These are phyloP conservation scores for Ciconia boyciana DNA, from an alignment of 2,113 vertebrate species.

Conservation along the genomic window DNA sequence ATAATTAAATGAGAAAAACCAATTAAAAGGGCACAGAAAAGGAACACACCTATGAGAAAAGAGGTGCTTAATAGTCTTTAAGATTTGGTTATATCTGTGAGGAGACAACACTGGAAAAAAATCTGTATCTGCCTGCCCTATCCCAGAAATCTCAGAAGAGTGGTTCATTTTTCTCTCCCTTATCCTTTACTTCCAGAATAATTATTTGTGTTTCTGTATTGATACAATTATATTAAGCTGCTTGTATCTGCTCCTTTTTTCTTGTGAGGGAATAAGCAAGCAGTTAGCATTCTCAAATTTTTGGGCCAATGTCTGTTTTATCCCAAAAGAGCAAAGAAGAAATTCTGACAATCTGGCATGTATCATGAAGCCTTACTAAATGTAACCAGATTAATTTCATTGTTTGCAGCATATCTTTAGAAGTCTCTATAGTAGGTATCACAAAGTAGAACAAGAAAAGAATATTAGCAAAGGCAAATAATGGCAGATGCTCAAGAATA, in stretches of 20 bases:
- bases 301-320: neutral
- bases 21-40: neutral
- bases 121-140: neutral
- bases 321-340: neutral
- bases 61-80: neutral
- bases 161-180: neutral
- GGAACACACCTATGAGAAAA: neutral
- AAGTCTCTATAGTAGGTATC: neutral
- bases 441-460: neutral
- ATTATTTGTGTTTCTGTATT: neutral
- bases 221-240: neutral
- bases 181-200: neutral
- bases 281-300: neutral
- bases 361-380: neutral
- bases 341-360: neutral
- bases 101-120: neutral
- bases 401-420: neutral
- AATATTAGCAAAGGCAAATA: neutral
- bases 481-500: neutral
- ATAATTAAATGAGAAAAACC: neutral
- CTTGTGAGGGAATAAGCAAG: neutral
- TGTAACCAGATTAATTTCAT: neutral
- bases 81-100: neutral
- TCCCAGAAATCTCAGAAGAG: neutral
- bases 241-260: neutral